Evolutionary conservation across 1,140 invertebrate genomes (phyloP), one percentile per base, ranked within the genome.

Genomic region (Drosophila subobscura): DNA sequence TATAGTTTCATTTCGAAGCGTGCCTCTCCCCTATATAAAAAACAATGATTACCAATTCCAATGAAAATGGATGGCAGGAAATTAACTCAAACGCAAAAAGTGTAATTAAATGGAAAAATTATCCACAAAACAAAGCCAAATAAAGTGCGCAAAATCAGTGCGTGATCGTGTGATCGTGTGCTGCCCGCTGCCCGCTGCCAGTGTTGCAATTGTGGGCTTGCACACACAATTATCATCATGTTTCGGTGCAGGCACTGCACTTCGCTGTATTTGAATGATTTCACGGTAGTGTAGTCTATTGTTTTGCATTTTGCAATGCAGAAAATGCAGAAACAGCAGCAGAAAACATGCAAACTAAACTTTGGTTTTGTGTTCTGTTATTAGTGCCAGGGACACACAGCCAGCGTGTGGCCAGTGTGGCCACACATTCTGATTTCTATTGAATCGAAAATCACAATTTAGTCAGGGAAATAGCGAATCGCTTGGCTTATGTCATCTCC

Each of bases 401-500:
- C 16, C 16, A 37, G 29, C 20, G 50, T 12, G 6, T 14, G 33
- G 33, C 33, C 33, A 37, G 40, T 42, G 40, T 75, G 55, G 72
- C 54, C 55, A 67, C 55, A 75, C 73, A 50, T 67, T 40, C 58
- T 77, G 54, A 57, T 63, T 56, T 46, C 12, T 63, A 57, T 76
- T 72, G 44, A 55, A 68, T 75, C 51, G 53, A 79, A 79, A 76
- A 70, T 64, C 63, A 41, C 57, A 41, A 53, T 85, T 76, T 65
- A 85, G 3, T 37, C 33, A 10, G 3, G 1, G 0, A 33, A 79
- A 79, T 67, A 71, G 71, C 33, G 33, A 3, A 7, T 33, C 29
- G 25, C 4, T 45, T 51, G 25, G 61, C 66, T 84, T 84, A 84
- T 84, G 79, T 84, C 80, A 84, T 84, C 54, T 44, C 33, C 54